Evolutionary conservation across 2,888 invertebrate genomes (phyloP), one percentile per base, ranked within the genome.

Genomic region (Protophormia terraenovae): DNA sequence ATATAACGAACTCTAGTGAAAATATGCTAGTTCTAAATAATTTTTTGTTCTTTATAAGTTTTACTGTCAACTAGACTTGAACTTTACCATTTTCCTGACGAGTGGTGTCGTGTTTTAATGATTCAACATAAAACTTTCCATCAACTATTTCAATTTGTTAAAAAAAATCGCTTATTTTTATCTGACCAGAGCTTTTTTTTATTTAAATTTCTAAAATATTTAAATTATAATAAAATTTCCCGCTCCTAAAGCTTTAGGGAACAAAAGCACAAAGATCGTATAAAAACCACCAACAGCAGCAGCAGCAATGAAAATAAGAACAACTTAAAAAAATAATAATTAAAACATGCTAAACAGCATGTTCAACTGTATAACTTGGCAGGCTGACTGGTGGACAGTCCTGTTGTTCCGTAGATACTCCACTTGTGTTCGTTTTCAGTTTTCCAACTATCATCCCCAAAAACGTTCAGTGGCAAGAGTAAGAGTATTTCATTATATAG

Each of bases 311-410:
- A 35, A 41, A 77, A 55, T 35, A 38, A 78, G 24, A 62, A 67
- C 22, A 84, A 60, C 41, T 58, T 50, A 82, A 84, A 82, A 78
- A 82, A 81, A 72, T 53, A 87, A 87, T 87, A 88, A 88, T 88
- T 88, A 88, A 88, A 88, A 88, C 88, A 87, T 88, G 88, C 87
- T 87, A 83, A 88, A 87, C 86, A 87, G 87, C 86, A 81, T 88
- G 86, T 86, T 82, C 55, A 76, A 77, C 83, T 79, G 85, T 86
- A 78, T 75, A 75, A 75, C 77, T 77, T 69, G 67, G 24, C 27
- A 27, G 55, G 24, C 35, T 27, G 47, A 8, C 35, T 53, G 41
- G 38, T 12, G 8, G 78, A 35, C 64, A 69, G 75, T 73, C 67
- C 80, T 77, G 50, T 72, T 84, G 67, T 67, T 69, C 35, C 16